Percentiles rank a stretch among this genome's conserved stretches.
These are phyloP conservation scores for Cynopterus brachyotis DNA, from an alignment of 2,113 vertebrate species.

Conservation along the genomic window DNA sequence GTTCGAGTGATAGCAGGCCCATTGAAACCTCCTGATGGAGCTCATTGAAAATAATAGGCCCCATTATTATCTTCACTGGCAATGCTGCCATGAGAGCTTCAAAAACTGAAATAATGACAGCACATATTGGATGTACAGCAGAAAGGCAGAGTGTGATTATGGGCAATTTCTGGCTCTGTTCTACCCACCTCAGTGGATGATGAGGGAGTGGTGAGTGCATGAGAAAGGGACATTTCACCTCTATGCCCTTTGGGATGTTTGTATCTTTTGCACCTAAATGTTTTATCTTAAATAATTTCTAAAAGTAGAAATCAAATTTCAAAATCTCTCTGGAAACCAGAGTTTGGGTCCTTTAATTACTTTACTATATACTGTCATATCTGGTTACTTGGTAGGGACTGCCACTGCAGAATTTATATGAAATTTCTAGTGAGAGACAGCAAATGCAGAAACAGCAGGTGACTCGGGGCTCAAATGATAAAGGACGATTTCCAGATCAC, in stretches of 20 bases:
- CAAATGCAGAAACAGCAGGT: not conserved
- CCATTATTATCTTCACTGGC: conserved; percentile 78
- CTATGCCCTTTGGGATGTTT: not conserved
- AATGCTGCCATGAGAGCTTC: conserved; percentile 73
- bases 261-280: conserved; percentile 18
- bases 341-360: not conserved
- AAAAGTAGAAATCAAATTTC: conserved; percentile 53
- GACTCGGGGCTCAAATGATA: accelerated
- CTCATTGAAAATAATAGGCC: conserved; percentile 81
- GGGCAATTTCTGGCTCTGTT: conserved; percentile 69
- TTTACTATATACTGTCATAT: not conserved
- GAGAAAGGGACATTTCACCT: not conserved
- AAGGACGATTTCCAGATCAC: not conserved
- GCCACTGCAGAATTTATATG: accelerated
- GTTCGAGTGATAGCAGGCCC: conserved; percentile 73
- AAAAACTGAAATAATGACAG: conserved; percentile 77
- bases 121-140: conserved; percentile 65
- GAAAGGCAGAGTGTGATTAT: conserved; percentile 72
- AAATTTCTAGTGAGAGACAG: not conserved
- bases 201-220: not conserved
- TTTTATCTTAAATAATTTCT: conserved; percentile 54
- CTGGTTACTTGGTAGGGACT: not conserved
- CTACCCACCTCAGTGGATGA: not conserved
- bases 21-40: conserved; percentile 77
- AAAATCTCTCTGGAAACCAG: not conserved